Evolutionary conservation across 1,140 invertebrate genomes (phyloP), one percentile per base, ranked within the genome.

Genomic region (Yoshiicerus persimilis): DNA sequence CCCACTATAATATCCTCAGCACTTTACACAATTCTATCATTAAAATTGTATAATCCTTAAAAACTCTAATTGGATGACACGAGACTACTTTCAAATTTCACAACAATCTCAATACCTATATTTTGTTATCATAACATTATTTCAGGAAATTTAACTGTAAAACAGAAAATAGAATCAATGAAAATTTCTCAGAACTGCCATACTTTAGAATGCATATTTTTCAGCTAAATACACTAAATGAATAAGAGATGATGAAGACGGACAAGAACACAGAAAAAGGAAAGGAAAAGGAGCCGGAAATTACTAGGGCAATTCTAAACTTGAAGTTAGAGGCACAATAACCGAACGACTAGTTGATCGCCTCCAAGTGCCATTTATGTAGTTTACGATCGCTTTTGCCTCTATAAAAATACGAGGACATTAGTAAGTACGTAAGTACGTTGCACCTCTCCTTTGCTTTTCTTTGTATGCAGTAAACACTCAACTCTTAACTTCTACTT

Each of bases 311-410:
- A 87, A 87, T 87, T 83, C 83, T 87, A 75, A 83, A 62, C 66
- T 87, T 87, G 13, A 87, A 75, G 86, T 87, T 87, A 75, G 70
- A 87, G 77, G 75, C 47, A 87, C 86, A 87, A 87, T 87, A 87
- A 87, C 86, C 77, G 75, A 87, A 87, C 86, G 86, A 87, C 86
- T 87, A 87, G 86, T 87, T 87, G 86, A 87, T 87, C 86, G 86
- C 86, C 86, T 87, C 75, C 80, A 87, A 87, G 87, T 87, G 87
- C 87, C 87, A 87, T 87, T 87, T 87, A 87, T 87, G 87, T 87
- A 87, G 77, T 87, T 84, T 87, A 87, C 86, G 86, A 87, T 87
- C 75, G 86, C 41, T 83, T 87, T 87, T 75, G 70, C 66, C 86
- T 56, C 86, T 87, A 87, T 87, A 87, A 87, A 87, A 87, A 87